These are phyloP conservation scores for Serranochromis macrocephalus DNA, from an alignment of 2,113 vertebrate genomes.

Conservation along the genomic window DNA sequence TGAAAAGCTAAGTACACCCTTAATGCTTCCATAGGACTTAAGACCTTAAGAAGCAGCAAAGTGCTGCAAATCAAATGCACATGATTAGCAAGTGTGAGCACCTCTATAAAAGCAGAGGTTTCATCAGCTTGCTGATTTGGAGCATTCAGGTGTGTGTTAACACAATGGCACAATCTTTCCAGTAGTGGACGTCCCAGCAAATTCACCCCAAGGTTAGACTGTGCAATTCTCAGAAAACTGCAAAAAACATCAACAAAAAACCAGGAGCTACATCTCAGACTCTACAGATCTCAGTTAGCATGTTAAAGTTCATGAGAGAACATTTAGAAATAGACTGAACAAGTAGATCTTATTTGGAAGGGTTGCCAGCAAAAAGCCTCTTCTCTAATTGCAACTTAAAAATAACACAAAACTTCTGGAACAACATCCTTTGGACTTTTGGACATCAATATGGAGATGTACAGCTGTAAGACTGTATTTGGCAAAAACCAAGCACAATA, in stretches of 20 bases:
- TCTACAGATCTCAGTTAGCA: not conserved
- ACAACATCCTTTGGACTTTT: not conserved
- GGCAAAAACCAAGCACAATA: not conserved
- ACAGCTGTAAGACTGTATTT: not conserved
- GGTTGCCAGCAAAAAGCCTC: not conserved
- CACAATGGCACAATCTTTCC: not conserved
- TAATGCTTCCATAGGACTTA: not conserved
- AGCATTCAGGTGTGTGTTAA: not conserved
- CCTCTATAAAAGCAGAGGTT: not conserved
- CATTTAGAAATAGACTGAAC: not conserved
- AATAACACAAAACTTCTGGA: not conserved
- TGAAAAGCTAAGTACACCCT: not conserved
- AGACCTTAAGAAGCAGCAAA: not conserved
- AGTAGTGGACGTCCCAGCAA: not conserved
- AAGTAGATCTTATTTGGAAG: not conserved
- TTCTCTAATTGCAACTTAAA: not conserved
- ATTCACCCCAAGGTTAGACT: not conserved
- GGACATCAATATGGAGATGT: not conserved
- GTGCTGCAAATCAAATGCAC: not conserved
- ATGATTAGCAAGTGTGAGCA: accelerated
- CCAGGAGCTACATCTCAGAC: not conserved
- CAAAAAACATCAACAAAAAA: accelerated
- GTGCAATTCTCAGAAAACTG: not conserved
- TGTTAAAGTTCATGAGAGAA: not conserved
- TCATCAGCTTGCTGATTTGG: not conserved